Base-by-base conservation (phyloP, 2,113 vertebrate species). In the Ramphastos sulfuratus region DNA sequence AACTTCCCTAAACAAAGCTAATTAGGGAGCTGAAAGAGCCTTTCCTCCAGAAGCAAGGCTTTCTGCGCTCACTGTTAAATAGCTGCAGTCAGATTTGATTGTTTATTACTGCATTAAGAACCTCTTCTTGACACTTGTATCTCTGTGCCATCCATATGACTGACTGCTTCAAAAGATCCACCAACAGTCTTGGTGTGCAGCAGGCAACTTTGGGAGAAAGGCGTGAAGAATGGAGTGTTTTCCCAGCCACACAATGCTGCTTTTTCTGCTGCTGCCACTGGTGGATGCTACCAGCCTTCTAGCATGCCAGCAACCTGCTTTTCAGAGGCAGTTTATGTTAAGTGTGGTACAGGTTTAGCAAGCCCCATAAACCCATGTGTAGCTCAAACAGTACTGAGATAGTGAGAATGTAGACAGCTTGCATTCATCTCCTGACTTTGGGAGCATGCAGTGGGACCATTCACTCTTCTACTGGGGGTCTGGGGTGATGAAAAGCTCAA, bases 21-120 rank as follows among this genome's bases (percentile, higher is more conserved):
- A 96, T 97, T 94, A 94, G 78, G 65, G 82, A 90, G 69, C 91
- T 96, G 90, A 97, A 96, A 96, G 91, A 92, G 90, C 89, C 88
- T 89, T 95, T 95, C 84, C 89, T 95, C 42, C 55, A 71, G 73
- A 91, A 95, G 94, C 81, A 96, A 85, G 81, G 75, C 84, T 79
- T 79, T 83, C 72, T 89, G 37, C 84, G 76, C 75, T 60, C 84
- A 60, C 83, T 76, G 35, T 89, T 90, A 93, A 96, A 95, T 92
- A 85, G 84, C 82, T 82, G 75, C 64, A 92, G 94, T 91, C 92
- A 94, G 74, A 60, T 42, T 44, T 89, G 80, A 92, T 81, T 52
- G 81, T 84, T 94, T 84, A 72, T 85, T 76, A 20, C 46, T 71
- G 66, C 52, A 60, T 76, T 92, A 83, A 89, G 82, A 93, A 92